Base-by-base conservation (phyloP, 2,113 vertebrate species). In the Aythya baeri region DNA sequence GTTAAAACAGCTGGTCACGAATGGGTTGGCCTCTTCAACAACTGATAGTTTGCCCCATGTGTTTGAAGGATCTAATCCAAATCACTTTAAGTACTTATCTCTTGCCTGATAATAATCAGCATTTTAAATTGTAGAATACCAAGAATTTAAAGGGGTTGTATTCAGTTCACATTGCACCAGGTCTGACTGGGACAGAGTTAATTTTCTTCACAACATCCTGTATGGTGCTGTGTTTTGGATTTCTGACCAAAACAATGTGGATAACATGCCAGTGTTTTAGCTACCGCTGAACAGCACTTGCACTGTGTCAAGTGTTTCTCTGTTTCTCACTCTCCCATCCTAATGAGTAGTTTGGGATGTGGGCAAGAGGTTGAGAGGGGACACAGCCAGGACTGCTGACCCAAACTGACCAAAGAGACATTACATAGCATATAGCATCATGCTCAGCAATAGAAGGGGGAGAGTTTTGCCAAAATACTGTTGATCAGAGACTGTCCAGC, bases 371-470 rank as follows among this genome's bases (percentile, higher is more conserved):
- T 7, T 49, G 63, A 68, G 18, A 63, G 20, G 34, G 23, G 11
- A 50, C 20, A 34, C 7, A 66, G 14, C 13, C 31, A 50, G 34
- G 73, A 63, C 49, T 50, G n/a, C n/a, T 63, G 57, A 41, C 15
- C 18, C 13, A 34, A 70, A 17, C 9, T 57, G 78, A 77, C 16
- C 29, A 50, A 66, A 57, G 22, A 8, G 3, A 15, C 71, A 55
- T 63, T 72, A 38, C 32, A 4, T 54, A 26, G 26, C 6, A 8
- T 25, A 49, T 6, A 18, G 17, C 1, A 0, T 8, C n/a, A 5
- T 52, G 27, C 7, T 68, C 21, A 54, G 17, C 62, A 44, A 61
- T 26, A 61, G 32, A 70, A 54, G 11, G 9, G 13, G 10, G 16
- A 2, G 26, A 32, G 16, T 17, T 67, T 44, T 92, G 34, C 54